Evolutionary conservation across 2,888 invertebrate genomes (phyloP).

Genomic region (Eutolmus rufibarbis): DNA sequence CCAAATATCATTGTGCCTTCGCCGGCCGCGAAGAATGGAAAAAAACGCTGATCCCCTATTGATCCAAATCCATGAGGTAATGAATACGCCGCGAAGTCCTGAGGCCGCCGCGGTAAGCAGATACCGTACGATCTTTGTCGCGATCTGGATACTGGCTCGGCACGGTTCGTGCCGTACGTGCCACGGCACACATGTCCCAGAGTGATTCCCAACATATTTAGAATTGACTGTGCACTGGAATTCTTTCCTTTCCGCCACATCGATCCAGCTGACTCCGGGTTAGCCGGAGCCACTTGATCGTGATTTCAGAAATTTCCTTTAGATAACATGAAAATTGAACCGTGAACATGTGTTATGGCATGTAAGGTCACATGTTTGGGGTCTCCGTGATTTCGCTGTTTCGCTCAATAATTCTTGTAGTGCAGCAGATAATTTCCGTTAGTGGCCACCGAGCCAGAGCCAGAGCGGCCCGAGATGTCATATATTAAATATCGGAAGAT

Average conservation of each 20-base stretch:
- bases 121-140: conserved; percentile 40
- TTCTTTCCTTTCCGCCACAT: conserved; percentile 30
- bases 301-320: conserved; percentile 43
- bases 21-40: not conserved
- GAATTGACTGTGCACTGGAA: conserved; percentile 17
- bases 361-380: conserved; percentile 46
- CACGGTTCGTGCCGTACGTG: conserved; percentile 41
- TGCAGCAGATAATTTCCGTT: conserved; percentile 40
- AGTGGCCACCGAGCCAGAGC: not conserved
- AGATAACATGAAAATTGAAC: conserved; percentile 46
- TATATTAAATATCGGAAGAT: conserved; percentile 29
- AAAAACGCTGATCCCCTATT: not conserved
- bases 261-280: not conserved
- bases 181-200: conserved; percentile 37
- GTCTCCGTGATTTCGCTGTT: conserved; percentile 41
- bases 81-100: not conserved
- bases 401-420: conserved; percentile 37
- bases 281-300: conserved; percentile 23
- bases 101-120: not conserved
- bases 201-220: conserved; percentile 42
- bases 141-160: conserved; percentile 23
- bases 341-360: conserved; percentile 47
- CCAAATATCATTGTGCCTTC: not conserved
- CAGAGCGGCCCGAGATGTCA: conserved; percentile 11
- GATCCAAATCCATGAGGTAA: conserved; percentile 26